Percentiles rank a stretch among this genome's conserved stretches.
Conservation (phyloP, 1,140 invertebrate genomes). For the Danaus melanippus region DNA sequence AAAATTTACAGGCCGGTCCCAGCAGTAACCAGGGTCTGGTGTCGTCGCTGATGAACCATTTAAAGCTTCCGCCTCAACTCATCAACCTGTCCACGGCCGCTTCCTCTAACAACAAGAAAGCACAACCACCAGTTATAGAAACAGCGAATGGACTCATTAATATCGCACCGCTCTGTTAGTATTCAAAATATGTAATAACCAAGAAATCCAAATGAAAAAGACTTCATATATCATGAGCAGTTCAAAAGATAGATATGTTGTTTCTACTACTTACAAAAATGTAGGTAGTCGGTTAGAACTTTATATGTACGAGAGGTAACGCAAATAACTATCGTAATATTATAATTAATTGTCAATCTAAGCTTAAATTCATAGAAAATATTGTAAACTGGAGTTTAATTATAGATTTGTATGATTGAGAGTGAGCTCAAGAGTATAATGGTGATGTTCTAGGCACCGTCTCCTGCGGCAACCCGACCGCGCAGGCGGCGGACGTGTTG, state of each 20-base stretch:
- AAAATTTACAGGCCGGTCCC: slow-evolving; percentile 37
- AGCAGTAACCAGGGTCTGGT: slow-evolving; percentile 60
- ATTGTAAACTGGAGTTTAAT: background rate
- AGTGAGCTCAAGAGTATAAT: too few species aligned
- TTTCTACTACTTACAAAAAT: too few species aligned
- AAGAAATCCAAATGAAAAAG: too few species aligned
- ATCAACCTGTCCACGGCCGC: slow-evolving; percentile 72
- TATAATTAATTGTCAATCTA: too few species aligned
- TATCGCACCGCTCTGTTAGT: slow-evolving; percentile 87
- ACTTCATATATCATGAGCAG: too few species aligned
- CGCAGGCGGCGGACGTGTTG: slow-evolving; percentile 89
- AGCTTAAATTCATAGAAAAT: background rate
- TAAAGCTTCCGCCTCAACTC: slow-evolving; percentile 61
- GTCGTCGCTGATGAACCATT: slow-evolving; percentile 65
- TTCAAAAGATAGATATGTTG: too few species aligned
- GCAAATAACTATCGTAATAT: too few species aligned
- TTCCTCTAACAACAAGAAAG: slow-evolving; percentile 73
- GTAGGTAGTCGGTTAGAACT: too few species aligned
- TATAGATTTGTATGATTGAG: too few species aligned
- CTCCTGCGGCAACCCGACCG: slow-evolving; percentile 86
- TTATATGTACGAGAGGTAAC: too few species aligned
- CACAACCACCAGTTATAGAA: slow-evolving; percentile 66
- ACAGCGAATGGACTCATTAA: slow-evolving; percentile 83
- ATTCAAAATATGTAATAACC: background rate
- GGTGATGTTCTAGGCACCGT: slow-evolving; percentile 75